Base-by-base conservation (phyloP, 2,113 vertebrate genomes). In the Odocoileus hemionus region DNA sequence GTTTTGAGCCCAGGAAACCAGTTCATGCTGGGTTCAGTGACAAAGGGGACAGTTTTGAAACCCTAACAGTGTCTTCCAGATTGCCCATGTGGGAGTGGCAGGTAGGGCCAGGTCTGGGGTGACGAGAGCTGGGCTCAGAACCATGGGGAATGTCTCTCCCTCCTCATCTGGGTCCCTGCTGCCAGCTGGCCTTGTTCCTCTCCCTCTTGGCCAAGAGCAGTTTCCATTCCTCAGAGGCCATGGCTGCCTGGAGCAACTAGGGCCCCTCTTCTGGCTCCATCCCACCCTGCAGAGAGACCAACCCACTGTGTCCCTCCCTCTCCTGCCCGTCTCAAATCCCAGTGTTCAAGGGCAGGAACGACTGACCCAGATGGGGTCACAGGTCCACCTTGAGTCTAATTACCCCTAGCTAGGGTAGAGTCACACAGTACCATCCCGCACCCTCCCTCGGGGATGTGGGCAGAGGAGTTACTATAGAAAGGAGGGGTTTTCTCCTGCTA, bases 381-480 rank as follows among this genome's bases (percentile, higher is more conserved):
- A 0, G 47, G 82, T 47, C 52, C 30, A 33, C 2, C n/a, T 26
- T 8, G 25, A 2, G 19, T 58, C 76, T 43, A 26, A 17, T 64
- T 83, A 36, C 14, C 8, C 30, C 1, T 0, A 10, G 47, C 5
- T 6, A n/a, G 76, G 30, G 39, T 6, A 6, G 6, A 8, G 19
- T 19, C 6, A 1, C 21, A 52, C 2, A 13, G 43, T 1, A 2
- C 1, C 30, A 36, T 21, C 64, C 47, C 0, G 0, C 11, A 33
- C 33, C 21, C 8, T 21, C 36, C 43, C 11, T 2, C 4, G 36
- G 36, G 14, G 13, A 7, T n/a, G 50, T 3, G 12, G 25, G 11
- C 17, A 33, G 4, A 36, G 16, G 33, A 36, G 19, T 5, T 11
- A 1, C 33, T n/a, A 5, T 4, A 17, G 45, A 26, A 47, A 13